Evolutionary conservation across 2,888 invertebrate species (phyloP), one percentile per base, ranked within the genome.

Genomic region (Galerucella nymphaeae): DNA sequence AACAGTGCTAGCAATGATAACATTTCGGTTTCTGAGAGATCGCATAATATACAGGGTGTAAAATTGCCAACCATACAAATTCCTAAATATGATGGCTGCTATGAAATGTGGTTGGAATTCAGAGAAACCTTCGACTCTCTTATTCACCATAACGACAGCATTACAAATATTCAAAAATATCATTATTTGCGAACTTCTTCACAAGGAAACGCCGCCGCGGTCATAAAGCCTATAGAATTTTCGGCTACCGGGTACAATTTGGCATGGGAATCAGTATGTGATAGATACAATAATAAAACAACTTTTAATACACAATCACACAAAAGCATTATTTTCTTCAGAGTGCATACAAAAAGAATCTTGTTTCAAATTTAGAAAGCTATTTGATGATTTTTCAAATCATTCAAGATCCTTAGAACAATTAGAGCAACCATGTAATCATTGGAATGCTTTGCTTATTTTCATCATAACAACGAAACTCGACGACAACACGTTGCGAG

Each of bases 171-270:
- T 9, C 75, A 73, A 57, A 75, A 69, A 45, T 74, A 72, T n/a
- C 69, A 72, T 45, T 76, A 75, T 61, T 58, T 74, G 30, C 13
- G 74, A 16, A 38, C 64, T 6, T 71, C 71, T 14, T 63, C 71
- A 30, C 57, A 62, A 48, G 69, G 70, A 14, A 65, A 18, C 2
- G 73, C 75, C 13, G n/a, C 65, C 9, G 20, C 71, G 5, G 9
- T 64, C 3, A 73, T 74, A 2, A 14, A 65, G 55, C 38, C 70
- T 8, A 38, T 75, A 10, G 41, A 67, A 64, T 66, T 53, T 30
- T 20, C 58, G 14, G 48, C 68, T 0, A 20, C 13, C 14, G 70
- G 62, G 50, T 75, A 75, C 59, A 9, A 18, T 61, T 50, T 67
- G 18, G 71, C 75, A 11, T 74, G 71, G 69, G 30, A 66, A 41